Evolutionary conservation across 2,888 invertebrate genomes (phyloP).

Genomic region (Strigamia maritima): DNA sequence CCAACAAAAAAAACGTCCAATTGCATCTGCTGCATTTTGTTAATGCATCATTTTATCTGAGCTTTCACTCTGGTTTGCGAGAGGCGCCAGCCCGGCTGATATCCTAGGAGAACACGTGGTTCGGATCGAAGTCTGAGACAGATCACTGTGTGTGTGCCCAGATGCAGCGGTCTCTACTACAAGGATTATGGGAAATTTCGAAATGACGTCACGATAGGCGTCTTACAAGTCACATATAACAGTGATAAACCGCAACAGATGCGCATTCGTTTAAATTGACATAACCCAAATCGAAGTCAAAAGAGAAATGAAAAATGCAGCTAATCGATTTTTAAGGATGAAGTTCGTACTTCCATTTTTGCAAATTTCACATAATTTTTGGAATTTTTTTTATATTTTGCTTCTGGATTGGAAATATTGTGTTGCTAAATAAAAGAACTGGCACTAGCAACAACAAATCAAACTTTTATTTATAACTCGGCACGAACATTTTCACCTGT

Average conservation of each 20-base stretch:
- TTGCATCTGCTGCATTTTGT: conserved; percentile 22
- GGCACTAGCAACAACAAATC: not conserved
- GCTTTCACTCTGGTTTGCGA: conserved; percentile 8
- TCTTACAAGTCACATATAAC: conserved; percentile 28
- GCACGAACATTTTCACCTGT: conserved; percentile 18
- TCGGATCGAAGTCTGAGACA: conserved; percentile 30
- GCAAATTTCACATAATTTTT: not conserved
- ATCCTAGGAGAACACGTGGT: conserved; percentile 30
- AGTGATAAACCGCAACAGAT: conserved; percentile 29
- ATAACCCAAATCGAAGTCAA: not conserved
- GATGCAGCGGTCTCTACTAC: conserved; percentile 18
- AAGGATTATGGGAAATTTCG: conserved; percentile 26
- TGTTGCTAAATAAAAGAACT: not conserved
- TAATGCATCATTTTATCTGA: conserved; percentile 30
- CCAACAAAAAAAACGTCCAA: not conserved
- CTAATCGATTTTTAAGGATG: not conserved
- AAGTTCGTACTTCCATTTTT: not conserved
- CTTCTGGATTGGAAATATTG: no score
- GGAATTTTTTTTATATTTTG: not conserved
- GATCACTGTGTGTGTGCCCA: conserved; percentile 30
- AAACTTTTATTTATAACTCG: not conserved
- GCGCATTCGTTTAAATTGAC: conserved; percentile 22
- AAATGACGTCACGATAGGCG: conserved; percentile 19
- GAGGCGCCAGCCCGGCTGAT: conserved; percentile 32
- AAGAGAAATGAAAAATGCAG: not conserved